Evolutionary conservation across 1,140 invertebrate genomes (phyloP), one percentile per base, ranked within the genome.

Genomic region (Phocides pigmalion): DNA sequence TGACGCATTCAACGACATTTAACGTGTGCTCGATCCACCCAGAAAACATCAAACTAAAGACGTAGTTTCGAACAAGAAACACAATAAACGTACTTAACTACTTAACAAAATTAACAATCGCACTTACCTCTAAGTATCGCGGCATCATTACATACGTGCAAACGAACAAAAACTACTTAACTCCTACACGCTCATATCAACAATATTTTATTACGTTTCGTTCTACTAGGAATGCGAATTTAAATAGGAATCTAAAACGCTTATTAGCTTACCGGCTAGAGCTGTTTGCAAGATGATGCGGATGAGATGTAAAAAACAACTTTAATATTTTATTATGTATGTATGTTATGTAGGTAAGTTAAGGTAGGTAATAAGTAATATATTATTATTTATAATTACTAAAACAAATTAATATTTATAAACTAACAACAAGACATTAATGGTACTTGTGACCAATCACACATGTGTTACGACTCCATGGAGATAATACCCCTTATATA

Each of bases 1-100:
- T 72, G 68, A 74, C 72, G 72, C 62, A 66, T 54, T 62, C 58
- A 58, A 53, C 68, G 67, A 75, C 62, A 65, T 47, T 63, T 68
- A 64, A 69, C 68, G 62, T 62, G 54, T 17, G 54, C 63, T 71
- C 63, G 63, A 64, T 61, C 25, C 20, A 71, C 39, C 62, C 66
- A 68, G 68, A 63, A 71, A 71, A 69, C 64, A 46, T 58, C 62
- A 59, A 72, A 51, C 42, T 15, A 35, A 51, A 56, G 28, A 39
- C 47, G 47, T 19, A 42, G 11, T 39, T 39, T 59, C 44, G 16
- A 11, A 51, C 20, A 46, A 49, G 32, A 51, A 44, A 32, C 28
- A 8, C 15, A 17, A 17, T 12, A 19, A 19, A 56, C 6, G 12
- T 54, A n/a, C n/a, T n/a, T n/a, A 54, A 14, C 17, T 54, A 42